Evolutionary conservation across 2,113 vertebrate genomes (phyloP), one percentile per base, ranked within the genome.

Genomic region (Catharus minimus): DNA sequence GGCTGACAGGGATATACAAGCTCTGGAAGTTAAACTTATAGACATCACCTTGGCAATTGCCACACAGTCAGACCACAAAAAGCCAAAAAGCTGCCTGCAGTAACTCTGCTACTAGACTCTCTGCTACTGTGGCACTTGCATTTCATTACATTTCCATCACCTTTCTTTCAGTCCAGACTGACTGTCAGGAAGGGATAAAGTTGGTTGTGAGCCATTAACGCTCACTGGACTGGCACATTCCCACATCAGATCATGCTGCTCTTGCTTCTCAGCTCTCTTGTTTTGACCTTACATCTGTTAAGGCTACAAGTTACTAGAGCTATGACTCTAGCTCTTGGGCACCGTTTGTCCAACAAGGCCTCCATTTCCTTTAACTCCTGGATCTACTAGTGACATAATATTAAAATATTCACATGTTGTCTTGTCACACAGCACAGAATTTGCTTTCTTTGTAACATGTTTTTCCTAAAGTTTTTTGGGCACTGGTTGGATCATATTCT

Each of bases 1-100:
- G 0, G 0, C 16, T 21, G 52, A 14, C 26, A 50, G n/a, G 21
- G 28, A 16, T 23, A 14, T 1, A 13, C 2, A 6, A 66, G 41
- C 32, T 27, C 44, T 38, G 22, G 36, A 21, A 55, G 10, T 3
- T 22, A 53, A 65, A 33, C 10, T 39, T 30, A 68, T 1, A 27
- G 46, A 39, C 50, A 30, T 41, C 21, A 49, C 32, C 50, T 65
- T 18, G 7, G 55, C 43, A 71, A 22, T 5, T 46, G 28, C 32
- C 41, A 73, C 36, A 28, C 11, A 74, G 36, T 22, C 74, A 49
- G 71, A 23, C 62, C 8, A 8, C 2, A 67, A 44, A 41, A 74
- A 86, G 36, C 9, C 2, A 67, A 44, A 41, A 74, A 83, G 39
- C 10, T 64, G 26, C 13, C 46, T 27, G 56, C 20, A 19, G 16